Evolutionary conservation across 2,113 vertebrate genomes (phyloP).

Genomic region (Myotis davidii): DNA sequence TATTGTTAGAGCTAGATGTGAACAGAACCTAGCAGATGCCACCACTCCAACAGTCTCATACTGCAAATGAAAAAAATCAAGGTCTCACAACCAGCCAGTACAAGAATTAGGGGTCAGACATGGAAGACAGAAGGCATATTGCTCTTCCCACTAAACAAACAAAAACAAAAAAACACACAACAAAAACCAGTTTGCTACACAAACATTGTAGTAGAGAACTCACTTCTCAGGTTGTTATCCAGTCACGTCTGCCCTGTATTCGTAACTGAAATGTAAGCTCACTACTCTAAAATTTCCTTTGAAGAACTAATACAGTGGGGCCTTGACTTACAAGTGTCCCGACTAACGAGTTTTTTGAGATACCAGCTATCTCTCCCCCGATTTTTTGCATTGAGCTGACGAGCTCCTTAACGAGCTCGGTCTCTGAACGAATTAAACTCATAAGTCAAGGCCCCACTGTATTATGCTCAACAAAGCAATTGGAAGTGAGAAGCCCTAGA

Average conservation of each 20-base stretch:
- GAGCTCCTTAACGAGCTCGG: no score
- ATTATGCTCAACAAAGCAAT: not conserved
- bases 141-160: not conserved
- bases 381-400: no score
- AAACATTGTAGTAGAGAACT: not conserved
- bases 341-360: no score
- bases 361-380: no score
- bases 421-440: no score
- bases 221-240: not conserved
- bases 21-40: not conserved
- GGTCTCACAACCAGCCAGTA: not conserved
- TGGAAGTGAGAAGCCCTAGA: slow-evolving; percentile 7
- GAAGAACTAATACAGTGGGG: not conserved
- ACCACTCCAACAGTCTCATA: not conserved
- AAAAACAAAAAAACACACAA: not conserved
- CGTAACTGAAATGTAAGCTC: not conserved
- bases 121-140: not conserved
- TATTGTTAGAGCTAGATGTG: not conserved
- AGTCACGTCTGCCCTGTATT: not conserved
- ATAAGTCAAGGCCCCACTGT: no score
- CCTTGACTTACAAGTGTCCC: no score
- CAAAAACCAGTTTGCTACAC: not conserved
- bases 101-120: not conserved
- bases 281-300: not conserved
- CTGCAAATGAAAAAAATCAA: not conserved